Evolutionary conservation across 2,888 invertebrate species (phyloP).

Genomic region (Chirona hameri): DNA sequence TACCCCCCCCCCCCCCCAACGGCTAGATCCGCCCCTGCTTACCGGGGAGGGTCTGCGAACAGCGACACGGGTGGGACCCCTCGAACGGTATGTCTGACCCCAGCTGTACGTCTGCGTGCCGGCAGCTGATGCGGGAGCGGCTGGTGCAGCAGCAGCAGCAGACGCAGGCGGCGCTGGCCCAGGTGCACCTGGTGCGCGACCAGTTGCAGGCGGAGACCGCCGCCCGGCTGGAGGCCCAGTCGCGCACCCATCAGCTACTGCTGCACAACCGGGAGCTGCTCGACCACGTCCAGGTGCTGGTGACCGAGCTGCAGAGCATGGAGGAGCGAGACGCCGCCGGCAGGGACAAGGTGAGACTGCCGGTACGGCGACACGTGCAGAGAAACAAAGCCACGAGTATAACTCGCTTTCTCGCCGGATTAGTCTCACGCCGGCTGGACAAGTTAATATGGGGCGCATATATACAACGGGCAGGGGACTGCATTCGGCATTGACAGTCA

Average conservation of each 20-base stretch:
- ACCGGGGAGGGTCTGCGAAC: no score
- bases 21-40: no score
- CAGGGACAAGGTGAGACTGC: no score
- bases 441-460: no score
- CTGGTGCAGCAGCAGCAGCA: conserved; percentile 93
- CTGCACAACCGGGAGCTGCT: conserved; percentile 92
- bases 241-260: conserved; percentile 82
- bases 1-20: no score
- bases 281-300: conserved; percentile 89
- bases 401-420: no score
- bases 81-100: not conserved
- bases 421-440: no score
- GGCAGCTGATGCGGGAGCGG: conserved; percentile 76
- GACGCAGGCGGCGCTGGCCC: conserved; percentile 72
- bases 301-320: conserved; percentile 69
- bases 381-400: no score
- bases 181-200: conserved; percentile 74
- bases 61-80: no score
- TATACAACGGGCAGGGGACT: no score
- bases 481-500: no score
- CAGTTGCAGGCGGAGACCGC: conserved; percentile 89
- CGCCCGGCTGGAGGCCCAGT: conserved; percentile 80
- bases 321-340: conserved; percentile 51
- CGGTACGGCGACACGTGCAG: no score
- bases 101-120: not conserved